Evolutionary conservation across 2,888 invertebrate species (phyloP).

Genomic region (Drosophila anceps): DNA sequence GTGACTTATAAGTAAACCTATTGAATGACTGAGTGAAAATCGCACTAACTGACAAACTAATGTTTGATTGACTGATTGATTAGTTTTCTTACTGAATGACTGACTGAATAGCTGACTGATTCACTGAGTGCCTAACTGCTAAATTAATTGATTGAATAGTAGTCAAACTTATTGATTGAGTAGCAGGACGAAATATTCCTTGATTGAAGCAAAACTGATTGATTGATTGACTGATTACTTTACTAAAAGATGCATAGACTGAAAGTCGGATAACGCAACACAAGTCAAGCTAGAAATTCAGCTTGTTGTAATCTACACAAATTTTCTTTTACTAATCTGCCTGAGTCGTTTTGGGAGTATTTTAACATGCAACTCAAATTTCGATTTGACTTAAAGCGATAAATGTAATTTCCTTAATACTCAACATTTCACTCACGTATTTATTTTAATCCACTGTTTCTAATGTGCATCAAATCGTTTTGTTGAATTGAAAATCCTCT

Average conservation of each 20-base stretch:
- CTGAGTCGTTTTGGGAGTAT: not conserved
- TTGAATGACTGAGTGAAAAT: not conserved
- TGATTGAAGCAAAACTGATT: not conserved
- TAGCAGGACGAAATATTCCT: too few relatives aligned
- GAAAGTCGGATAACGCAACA: not conserved
- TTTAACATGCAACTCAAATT: not conserved
- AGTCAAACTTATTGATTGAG: too few relatives aligned
- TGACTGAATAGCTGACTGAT: not conserved
- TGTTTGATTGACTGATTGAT: not conserved
- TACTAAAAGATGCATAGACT: not conserved
- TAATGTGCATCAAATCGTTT: slow-evolving; percentile 70
- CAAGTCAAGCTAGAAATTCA: not conserved
- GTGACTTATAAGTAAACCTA: too few relatives aligned
- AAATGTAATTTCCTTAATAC: slow-evolving; percentile 21
- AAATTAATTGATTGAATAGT: not conserved
- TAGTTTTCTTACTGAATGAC: not conserved
- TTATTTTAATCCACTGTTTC: slow-evolving; percentile 60
- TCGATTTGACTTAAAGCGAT: slow-evolving; percentile 11
- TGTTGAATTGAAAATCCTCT: slow-evolving; percentile 81
- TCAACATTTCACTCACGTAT: slow-evolving; percentile 32
- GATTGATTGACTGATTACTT: not conserved
- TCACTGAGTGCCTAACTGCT: not conserved
- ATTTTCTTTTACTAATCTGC: not conserved
- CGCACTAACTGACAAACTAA: not conserved
- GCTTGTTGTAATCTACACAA: not conserved